phyloP scores from a whole-genome alignment of 2,797 vertebrate genomes.

The Ctenosaura bakeri region DNA sequence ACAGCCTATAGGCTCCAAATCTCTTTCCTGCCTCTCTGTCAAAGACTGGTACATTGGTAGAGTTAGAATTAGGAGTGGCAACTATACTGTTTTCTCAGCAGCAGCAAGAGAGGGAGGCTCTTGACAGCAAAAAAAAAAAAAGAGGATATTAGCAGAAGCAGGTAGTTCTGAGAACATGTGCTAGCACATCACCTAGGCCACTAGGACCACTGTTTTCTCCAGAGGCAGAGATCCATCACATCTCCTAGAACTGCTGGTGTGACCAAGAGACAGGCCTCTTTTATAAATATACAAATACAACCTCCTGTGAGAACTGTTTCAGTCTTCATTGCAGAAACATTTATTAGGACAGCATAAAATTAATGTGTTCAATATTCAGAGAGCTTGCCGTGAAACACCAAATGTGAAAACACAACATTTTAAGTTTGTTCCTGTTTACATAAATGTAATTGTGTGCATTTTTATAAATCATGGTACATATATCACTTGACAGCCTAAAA shows the following conservation, averaged over 20 bases:
- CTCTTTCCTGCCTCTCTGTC: neutral
- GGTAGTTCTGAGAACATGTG: neutral
- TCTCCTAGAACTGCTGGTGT: neutral
- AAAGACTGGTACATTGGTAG: neutral
- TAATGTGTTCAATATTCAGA: neutral
- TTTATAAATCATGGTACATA: neutral
- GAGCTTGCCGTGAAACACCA: neutral
- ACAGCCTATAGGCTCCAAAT: neutral
- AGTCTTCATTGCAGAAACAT: neutral
- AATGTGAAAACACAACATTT: neutral
- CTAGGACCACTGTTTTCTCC: neutral
- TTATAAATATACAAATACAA: neutral
- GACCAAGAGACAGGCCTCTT: neutral
- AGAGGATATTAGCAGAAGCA: neutral
- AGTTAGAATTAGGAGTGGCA: neutral
- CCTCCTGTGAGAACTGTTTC: neutral
- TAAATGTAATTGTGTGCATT: neutral
- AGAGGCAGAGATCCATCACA: neutral
- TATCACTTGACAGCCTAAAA: too few species aligned
- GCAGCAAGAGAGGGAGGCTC: neutral
- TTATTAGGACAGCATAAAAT: neutral
- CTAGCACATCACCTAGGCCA: neutral
- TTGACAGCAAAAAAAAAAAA: neutral
- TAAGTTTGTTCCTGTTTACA: neutral
- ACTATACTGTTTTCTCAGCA: neutral